Conservation (phyloP, 2,888 invertebrate species). For the Nephrotoma appendiculata region DNA sequence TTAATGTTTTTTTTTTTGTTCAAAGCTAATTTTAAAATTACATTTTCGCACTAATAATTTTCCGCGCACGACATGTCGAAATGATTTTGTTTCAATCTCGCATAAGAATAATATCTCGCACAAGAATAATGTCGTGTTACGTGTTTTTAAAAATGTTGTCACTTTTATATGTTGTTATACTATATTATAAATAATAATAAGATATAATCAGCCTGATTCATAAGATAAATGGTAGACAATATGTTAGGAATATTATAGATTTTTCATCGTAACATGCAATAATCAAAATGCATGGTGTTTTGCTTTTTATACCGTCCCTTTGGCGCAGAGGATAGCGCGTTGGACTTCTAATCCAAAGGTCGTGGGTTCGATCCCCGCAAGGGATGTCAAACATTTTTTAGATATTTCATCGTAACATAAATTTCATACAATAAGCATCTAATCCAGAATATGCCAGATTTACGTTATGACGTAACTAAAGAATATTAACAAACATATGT, state of each 20-base stretch:
- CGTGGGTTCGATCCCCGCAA: conserved; percentile 78
- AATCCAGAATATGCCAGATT: not conserved
- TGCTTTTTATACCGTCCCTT: conserved; percentile 37
- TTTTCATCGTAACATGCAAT: no score
- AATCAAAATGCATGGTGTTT: not conserved
- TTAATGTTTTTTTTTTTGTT: not conserved
- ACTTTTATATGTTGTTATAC: not conserved
- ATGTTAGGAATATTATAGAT: not conserved
- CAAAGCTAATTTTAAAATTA: not conserved
- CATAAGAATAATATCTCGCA: not conserved
- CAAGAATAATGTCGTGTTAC: no score
- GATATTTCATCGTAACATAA: not conserved
- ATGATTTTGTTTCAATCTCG: not conserved
- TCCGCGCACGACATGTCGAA: not conserved
- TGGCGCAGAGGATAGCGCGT: conserved; percentile 82
- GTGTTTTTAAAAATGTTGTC: not conserved
- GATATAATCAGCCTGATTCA: not conserved
- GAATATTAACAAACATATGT: not conserved
- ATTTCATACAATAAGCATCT: not conserved
- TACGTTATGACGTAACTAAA: not conserved
- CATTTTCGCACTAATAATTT: not conserved
- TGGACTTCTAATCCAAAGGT: conserved; percentile 84
- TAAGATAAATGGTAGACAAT: not conserved
- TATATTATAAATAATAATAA: not conserved
- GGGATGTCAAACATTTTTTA: conserved; percentile 38